Evolutionary conservation across 2,113 vertebrate genomes (phyloP), one percentile per base, ranked within the genome.

Genomic region (Zapus hudsonius): DNA sequence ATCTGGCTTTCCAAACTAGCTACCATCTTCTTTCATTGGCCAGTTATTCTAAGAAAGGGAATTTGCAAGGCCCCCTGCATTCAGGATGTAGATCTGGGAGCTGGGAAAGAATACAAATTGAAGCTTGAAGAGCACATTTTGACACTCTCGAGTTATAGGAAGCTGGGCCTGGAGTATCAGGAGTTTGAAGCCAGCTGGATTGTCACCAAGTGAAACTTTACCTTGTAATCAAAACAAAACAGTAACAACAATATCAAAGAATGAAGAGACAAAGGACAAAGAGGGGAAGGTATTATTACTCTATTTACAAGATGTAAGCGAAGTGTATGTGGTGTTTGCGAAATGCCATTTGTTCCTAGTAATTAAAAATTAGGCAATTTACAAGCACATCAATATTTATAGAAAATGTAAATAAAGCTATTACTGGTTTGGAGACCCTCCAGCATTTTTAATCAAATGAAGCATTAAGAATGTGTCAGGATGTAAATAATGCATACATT

Each of bases 391-490:
- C 97, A 96, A 97, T 96, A 97, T 97, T 97, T 95, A 96, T 97
- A 85, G 96, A 96, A 97, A 97, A 83, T 96, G 95, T 89, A 95
- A 96, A 97, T 96, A 96, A 97, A 97, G 90, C n/a, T 95, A 89
- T 97, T 95, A 87, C 95, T 96, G 93, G 86, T 97, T 96, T 36
- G 85, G 89, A 97, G 80, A 69, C 66, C 33, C 33, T 69, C 66
- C 31, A n/a, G 13, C 64, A 42, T 88, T 84, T 82, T 90, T 57
- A 73, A 74, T 73, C 22, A 63, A 83, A 97, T 97, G 92, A 0
- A 57, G 72, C 70, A 95, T 94, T 96, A 96, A 96, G 95, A 94
- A 92, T 82, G 61, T 78, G 9, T 84, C 72, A 91, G 36, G 79
- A 79, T 91, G 96, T 67, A 91, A 96, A 80, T 82, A 80, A 29